Percentiles rank a stretch among this genome's conserved stretches.
Conservation (phyloP, 2,113 vertebrate species). For the Sceloporus undulatus region DNA sequence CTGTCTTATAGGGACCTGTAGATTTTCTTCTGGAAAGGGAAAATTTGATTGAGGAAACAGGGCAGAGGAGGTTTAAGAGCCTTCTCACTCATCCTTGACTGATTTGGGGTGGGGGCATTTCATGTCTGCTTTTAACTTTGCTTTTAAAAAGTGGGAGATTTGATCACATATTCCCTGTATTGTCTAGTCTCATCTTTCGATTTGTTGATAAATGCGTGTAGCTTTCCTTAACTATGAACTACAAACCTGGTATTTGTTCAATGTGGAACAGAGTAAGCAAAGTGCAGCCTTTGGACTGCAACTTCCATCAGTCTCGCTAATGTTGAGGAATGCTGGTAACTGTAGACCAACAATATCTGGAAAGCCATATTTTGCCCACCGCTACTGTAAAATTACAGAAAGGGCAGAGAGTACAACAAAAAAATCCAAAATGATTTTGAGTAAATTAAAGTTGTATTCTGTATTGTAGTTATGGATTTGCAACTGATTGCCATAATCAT, state of each 20-base stretch:
- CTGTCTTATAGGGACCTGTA: not conserved
- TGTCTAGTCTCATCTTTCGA: not conserved
- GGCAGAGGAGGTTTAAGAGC: not conserved
- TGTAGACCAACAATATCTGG: too few species aligned
- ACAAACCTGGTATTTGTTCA: not conserved
- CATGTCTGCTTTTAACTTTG: not conserved
- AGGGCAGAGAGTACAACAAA: not conserved
- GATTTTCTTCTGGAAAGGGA: not conserved
- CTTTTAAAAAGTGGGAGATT: not conserved
- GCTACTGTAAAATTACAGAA: not conserved
- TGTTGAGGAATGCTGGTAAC: too few species aligned
- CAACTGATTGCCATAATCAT: too few species aligned
- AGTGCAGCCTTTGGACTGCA: too few species aligned
- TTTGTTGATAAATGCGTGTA: not conserved
- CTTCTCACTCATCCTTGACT: not conserved
- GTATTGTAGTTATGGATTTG: too few species aligned
- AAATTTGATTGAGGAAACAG: constrained; percentile 3
- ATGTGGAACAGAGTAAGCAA: not conserved
- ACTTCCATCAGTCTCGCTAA: too few species aligned
- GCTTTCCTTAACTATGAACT: not conserved
- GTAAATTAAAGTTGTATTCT: constrained; percentile 24
- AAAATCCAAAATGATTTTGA: not conserved
- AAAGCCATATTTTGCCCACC: too few species aligned
- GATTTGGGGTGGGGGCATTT: not conserved
- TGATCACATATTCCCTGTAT: not conserved